Evolutionary conservation across 2,113 vertebrate species (phyloP), one percentile per base, ranked within the genome.

Genomic region (Quiscalus mexicanus): DNA sequence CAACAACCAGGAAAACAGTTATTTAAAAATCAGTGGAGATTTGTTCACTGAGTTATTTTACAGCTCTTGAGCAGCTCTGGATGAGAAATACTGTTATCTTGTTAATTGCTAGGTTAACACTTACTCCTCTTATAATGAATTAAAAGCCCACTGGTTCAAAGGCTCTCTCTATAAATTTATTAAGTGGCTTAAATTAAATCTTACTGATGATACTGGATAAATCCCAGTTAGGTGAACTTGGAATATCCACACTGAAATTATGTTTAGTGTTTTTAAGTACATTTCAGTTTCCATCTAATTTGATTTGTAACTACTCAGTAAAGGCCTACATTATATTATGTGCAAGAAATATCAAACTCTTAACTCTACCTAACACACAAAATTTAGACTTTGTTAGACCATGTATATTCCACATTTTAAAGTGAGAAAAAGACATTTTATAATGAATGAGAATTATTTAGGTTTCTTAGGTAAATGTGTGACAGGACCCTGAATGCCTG

Each of bases 161-260:
- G 65, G 22, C 9, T 93, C 28, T 84, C 65, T 60, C 31, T 80
- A 53, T 89, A 87, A 76, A 96, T 84, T 84, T 81, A 94, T 91
- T 93, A 90, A 89, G 58, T 82, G 41, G 28, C 39, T 96, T 95
- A 88, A 91, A 83, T 97, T 59, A 96, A 96, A 89, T 84, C 41
- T 92, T 55, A 53, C 44, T 92, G 74, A 76, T 95, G 87, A 31
- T 86, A 76, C 49, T 74, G 52, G 44, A 77, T 52, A 90, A 67
- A 88, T 91, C 74, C 49, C 60, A 92, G 70, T 76, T 93, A 68
- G 14, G 28, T 88, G 52, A 84, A 73, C 79, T 92, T 95, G n/a
- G 91, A 92, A 95, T 67, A 74, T 13, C 39, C 31, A 85, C 24
- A 84, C 19, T 84, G 41, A 92, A 91, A 87, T 44, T 39, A 56